A percentile compares a stretch with the other conserved stretches of the same genome.
These are phyloP conservation scores for Cottus gobio DNA, from an alignment of 2,113 vertebrate species.

Conservation along the genomic window DNA sequence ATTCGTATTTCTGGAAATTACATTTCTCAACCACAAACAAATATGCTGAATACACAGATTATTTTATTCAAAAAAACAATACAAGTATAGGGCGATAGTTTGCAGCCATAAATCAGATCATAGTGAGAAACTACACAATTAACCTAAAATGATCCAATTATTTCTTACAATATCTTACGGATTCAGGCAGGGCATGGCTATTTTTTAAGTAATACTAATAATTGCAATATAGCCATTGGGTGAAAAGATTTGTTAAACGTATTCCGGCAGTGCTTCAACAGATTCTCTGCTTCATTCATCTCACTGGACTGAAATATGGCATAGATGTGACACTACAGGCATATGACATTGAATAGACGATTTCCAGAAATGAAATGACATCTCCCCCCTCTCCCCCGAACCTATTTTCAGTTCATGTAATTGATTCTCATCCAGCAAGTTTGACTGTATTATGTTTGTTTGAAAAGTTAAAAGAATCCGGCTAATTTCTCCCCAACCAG, in stretches of 20 bases:
- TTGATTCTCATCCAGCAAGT: slow-evolving; percentile 80
- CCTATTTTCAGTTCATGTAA: slow-evolving; percentile 75
- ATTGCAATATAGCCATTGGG: slow-evolving; percentile 33
- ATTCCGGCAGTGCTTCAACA: slow-evolving; percentile 56
- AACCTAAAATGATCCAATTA: slow-evolving; percentile 43
- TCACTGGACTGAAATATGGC: slow-evolving; percentile 65
- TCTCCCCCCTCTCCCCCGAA: slow-evolving; percentile 42
- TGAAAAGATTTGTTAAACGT: slow-evolving; percentile 53
- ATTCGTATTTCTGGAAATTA: background rate
- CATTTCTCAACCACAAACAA: slow-evolving; percentile 6
- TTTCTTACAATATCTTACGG: slow-evolving; percentile 36
- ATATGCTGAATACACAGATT: slow-evolving; percentile 1
- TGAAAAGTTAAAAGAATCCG: slow-evolving; percentile 83
- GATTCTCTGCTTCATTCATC: slow-evolving; percentile 62
- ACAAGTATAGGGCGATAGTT: slow-evolving; percentile 20
- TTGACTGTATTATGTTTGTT: slow-evolving; percentile 82
- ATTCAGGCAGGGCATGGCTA: slow-evolving; percentile 46
- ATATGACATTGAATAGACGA: slow-evolving; percentile 66
- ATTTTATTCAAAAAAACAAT: slow-evolving; percentile 21
- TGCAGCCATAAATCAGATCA: slow-evolving; percentile 3
- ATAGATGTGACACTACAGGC: slow-evolving; percentile 65
- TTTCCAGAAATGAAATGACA: slow-evolving; percentile 68
- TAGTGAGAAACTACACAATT: slow-evolving; percentile 42
- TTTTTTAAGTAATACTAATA: slow-evolving; percentile 57
- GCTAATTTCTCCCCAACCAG: slow-evolving; percentile 79